These are phyloP conservation scores for Scaptomyza montana DNA, from an alignment of 1,140 invertebrate species.

Conservation along the genomic window DNA sequence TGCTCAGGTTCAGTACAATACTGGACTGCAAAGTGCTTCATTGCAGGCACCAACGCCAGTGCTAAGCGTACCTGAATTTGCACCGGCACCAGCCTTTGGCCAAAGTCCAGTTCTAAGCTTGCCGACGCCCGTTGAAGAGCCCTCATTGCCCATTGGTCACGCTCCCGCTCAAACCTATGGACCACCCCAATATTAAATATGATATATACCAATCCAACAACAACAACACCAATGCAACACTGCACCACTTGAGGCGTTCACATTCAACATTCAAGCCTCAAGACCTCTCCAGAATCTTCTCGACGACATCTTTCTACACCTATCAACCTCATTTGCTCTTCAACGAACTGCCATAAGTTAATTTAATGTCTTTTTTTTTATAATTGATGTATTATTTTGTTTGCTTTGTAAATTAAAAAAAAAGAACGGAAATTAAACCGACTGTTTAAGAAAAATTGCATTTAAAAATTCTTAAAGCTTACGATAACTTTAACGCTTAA, in stretches of 20 bases:
- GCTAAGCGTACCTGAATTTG: conserved; percentile 46
- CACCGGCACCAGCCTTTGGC: conserved; percentile 27
- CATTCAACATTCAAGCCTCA: conserved; percentile 37
- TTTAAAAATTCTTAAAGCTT: too few species aligned
- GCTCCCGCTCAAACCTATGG: conserved; percentile 71
- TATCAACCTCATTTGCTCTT: conserved; percentile 18
- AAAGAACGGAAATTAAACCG: conserved; percentile 31
- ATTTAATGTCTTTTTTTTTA: conserved; percentile 49
- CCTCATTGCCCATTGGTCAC: conserved; percentile 56
- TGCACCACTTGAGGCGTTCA: conserved; percentile 21
- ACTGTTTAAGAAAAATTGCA: conserved; percentile 30
- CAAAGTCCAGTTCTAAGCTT: conserved; percentile 51
- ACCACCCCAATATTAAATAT: conserved; percentile 58
- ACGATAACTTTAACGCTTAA: too few species aligned
- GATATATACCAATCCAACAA: background rate
- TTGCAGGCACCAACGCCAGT: conserved; percentile 28
- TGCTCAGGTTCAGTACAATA: conserved; percentile 2
- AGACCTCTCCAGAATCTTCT: conserved; percentile 1
- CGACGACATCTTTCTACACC: conserved; percentile 2
- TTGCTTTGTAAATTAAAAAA: conserved; percentile 23
- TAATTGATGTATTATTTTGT: conserved; percentile 38
- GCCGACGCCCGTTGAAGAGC: conserved; percentile 54
- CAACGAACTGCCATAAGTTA: conserved; percentile 41
- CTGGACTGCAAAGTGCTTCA: background rate
- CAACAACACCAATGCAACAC: conserved; percentile 8